A percentile compares a stretch with the other conserved stretches of the same genome.
Conservation (phyloP, 1,140 invertebrate genomes). For the Manduca sexta region DNA sequence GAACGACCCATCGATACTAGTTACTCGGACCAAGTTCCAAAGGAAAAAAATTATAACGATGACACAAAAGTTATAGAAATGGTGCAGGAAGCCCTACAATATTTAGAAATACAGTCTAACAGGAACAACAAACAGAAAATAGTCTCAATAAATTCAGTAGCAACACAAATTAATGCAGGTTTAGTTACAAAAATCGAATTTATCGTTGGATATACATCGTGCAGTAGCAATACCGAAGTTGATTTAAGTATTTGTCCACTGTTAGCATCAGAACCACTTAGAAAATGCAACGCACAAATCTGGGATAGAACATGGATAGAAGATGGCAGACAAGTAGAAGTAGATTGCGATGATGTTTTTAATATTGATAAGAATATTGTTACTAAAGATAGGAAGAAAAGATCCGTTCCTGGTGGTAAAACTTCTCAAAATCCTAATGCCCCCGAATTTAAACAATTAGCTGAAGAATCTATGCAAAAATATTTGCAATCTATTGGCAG, state of each 20-base stretch:
- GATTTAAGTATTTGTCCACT: constrained; percentile 31
- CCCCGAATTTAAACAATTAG: constrained; percentile 15
- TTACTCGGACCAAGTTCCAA: constrained; percentile 18
- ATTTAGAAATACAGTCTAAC: constrained; percentile 40
- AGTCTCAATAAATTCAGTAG: constrained; percentile 31
- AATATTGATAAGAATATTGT: constrained; percentile 3
- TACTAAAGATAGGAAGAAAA: constrained; percentile 15
- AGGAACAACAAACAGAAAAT: constrained; percentile 44
- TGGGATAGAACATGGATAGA: constrained; percentile 78
- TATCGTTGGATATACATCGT: constrained; percentile 68
- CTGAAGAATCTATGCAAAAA: constrained; percentile 20
- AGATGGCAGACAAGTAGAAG: constrained; percentile 56
- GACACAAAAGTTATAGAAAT: constrained; percentile 36
- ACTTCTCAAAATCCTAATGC: constrained; percentile 14
- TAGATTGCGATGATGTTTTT: constrained; percentile 50
- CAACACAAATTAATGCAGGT: constrained; percentile 37
- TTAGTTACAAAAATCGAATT: constrained; percentile 65
- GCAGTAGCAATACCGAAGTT: constrained; percentile 28
- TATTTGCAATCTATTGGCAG: constrained; percentile 7
- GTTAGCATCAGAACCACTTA: constrained; percentile 31
- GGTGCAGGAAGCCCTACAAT: constrained; percentile 32
- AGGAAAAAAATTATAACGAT: constrained; percentile 7
- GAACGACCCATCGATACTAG: constrained; percentile 27
- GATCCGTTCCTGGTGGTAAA: constrained; percentile 10
- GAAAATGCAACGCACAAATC: constrained; percentile 69